A percentile compares a stretch with the other conserved stretches of the same genome.
Evolutionary conservation across 2,888 invertebrate genomes (phyloP).

Genomic region (Acanthoscelides obtectus): DNA sequence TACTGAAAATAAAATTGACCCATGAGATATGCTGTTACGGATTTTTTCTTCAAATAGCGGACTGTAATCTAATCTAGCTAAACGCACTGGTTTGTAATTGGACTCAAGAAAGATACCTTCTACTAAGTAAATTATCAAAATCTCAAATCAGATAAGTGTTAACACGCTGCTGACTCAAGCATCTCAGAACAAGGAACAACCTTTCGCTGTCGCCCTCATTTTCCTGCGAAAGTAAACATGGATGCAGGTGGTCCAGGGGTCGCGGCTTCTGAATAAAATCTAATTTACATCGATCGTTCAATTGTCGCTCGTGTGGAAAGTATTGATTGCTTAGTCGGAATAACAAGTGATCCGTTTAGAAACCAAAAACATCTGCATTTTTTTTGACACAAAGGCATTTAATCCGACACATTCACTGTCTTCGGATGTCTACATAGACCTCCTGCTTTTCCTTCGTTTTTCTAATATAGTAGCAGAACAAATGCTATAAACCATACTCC

Average conservation of each 20-base stretch:
- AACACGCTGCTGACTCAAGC: not conserved
- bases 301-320: slow-evolving; percentile 11
- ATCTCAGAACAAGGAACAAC: not conserved
- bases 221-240: not conserved
- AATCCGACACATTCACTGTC: too few species aligned
- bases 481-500: too few species aligned
- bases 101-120: not conserved
- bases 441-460: too few species aligned
- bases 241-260: not conserved
- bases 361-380: too few species aligned
- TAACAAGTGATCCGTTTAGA: slow-evolving; percentile 16
- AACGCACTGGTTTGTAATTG: not conserved
- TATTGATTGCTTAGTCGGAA: slow-evolving; percentile 16
- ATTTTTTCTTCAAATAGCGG: too few species aligned
- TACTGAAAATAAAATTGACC: too few species aligned
- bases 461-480: too few species aligned
- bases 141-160: not conserved
- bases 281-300: slow-evolving; percentile 17
- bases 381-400: too few species aligned
- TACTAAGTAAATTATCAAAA: not conserved
- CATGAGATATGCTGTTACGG: too few species aligned
- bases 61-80: not conserved
- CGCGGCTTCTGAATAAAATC: slow-evolving; percentile 9
- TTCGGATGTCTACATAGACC: too few species aligned
- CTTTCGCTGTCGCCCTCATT: not conserved